Percentiles rank a stretch among this genome's conserved stretches.
Evolutionary conservation across 2,113 vertebrate species (phyloP).

Genomic region (Zapus hudsonius): DNA sequence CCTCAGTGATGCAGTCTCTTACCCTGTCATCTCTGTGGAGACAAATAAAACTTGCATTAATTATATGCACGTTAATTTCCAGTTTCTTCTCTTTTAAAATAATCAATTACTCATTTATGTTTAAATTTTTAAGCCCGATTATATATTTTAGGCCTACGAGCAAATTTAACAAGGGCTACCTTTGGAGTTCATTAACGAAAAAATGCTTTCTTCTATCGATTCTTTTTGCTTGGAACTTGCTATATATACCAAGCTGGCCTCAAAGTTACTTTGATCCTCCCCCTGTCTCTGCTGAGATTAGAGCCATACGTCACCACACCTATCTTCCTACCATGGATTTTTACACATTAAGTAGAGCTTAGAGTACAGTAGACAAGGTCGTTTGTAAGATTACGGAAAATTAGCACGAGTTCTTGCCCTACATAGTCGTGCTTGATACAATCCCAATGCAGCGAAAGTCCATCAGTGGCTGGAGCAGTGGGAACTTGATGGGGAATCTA

Average conservation of each 20-base stretch:
- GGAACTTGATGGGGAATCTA: not conserved
- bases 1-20: conserved; percentile 65
- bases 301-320: not conserved
- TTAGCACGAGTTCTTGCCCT: not conserved
- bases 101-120: not conserved
- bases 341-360: not conserved
- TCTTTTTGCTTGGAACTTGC: not conserved
- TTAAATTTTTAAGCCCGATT: conserved; percentile 6
- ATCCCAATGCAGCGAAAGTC: not conserved
- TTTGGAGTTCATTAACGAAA: conserved; percentile 3
- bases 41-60: conserved; percentile 48
- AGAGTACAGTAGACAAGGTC: not conserved
- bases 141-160: not conserved
- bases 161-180: conserved; percentile 16
- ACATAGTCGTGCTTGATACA: not conserved
- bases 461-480: not conserved
- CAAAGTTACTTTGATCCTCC: not conserved
- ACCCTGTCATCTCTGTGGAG: conserved; percentile 59
- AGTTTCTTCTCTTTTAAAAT: conserved; percentile 47
- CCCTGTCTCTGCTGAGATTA: not conserved
- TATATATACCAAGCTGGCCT: not conserved
- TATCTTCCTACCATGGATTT: not conserved
- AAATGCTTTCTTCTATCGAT: conserved; percentile 22
- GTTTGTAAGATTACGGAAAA: conserved; percentile 5
- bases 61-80: conserved; percentile 35